phyloP scores from a whole-genome alignment of 2,797 vertebrate species.

The Liparis tanakae region DNA sequence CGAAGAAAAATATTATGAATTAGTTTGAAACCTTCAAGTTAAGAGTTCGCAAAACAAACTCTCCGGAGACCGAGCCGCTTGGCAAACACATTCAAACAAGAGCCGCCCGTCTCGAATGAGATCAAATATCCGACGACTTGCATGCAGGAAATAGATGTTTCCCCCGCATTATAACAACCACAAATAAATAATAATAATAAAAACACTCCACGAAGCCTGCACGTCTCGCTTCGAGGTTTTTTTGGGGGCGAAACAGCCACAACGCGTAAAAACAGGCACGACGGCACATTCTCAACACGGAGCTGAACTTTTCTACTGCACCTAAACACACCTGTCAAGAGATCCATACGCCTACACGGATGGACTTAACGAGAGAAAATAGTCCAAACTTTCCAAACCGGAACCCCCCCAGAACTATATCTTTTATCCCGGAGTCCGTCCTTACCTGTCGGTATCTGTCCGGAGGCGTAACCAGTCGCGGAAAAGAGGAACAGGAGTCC shows the following conservation, averaged over 20 bases:
- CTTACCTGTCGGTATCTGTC: constrained; percentile 76
- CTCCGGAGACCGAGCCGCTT: constrained; percentile 6
- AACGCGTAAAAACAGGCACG: neutral
- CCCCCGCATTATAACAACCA: neutral
- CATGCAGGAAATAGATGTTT: neutral
- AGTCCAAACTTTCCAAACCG: constrained; percentile 29
- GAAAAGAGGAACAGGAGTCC: constrained; percentile 69
- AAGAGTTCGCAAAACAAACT: neutral
- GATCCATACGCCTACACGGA: neutral
- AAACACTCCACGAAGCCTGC: neutral
- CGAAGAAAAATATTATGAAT: constrained; percentile 13
- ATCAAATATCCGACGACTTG: neutral
- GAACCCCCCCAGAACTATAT: neutral
- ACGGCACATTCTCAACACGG: constrained; percentile 13
- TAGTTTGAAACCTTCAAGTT: constrained; percentile 2
- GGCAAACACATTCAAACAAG: constrained; percentile 37
- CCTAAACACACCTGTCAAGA: constrained; percentile 67
- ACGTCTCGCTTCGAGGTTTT: neutral
- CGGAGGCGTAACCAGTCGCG: constrained; percentile 39
- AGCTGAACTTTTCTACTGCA: constrained; percentile 56
- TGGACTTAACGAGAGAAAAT: neutral
- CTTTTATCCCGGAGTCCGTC: fast-evolving
- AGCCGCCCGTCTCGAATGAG: neutral
- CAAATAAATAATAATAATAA: neutral
- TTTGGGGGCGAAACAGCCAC: neutral